These are phyloP conservation scores for Heliconius erato DNA, from an alignment of 2,888 invertebrate species.

Conservation along the genomic window DNA sequence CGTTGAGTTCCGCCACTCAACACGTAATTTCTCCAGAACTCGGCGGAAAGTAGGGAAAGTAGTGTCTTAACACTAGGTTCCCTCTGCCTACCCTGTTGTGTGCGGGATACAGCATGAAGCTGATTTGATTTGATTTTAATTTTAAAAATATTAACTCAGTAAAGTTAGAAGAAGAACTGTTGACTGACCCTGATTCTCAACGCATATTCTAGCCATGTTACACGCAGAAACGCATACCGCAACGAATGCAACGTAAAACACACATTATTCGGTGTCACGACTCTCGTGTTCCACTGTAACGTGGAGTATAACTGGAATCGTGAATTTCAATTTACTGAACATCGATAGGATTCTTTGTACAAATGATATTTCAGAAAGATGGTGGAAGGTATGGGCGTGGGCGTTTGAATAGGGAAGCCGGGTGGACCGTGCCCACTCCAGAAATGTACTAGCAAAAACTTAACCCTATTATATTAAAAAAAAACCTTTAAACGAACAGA, in stretches of 20 bases:
- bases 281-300: slow-evolving; percentile 21
- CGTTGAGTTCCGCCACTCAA: too few relatives aligned
- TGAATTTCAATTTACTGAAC: slow-evolving; percentile 25
- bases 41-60: too few relatives aligned
- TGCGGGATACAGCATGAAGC: too few relatives aligned
- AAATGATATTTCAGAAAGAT: background rate
- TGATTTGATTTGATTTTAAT: too few relatives aligned
- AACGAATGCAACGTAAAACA: slow-evolving; percentile 42
- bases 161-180: background rate
- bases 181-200: slow-evolving; percentile 37
- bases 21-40: too few relatives aligned
- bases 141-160: background rate
- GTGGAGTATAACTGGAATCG: slow-evolving; percentile 17
- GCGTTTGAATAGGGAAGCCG: too few relatives aligned
- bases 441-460: too few relatives aligned
- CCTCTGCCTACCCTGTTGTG: too few relatives aligned
- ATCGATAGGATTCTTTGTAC: background rate
- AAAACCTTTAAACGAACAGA: too few relatives aligned
- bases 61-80: too few relatives aligned
- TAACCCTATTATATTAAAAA: too few relatives aligned
- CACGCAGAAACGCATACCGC: slow-evolving; percentile 30
- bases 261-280: slow-evolving; percentile 38
- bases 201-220: background rate
- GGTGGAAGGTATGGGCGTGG: background rate
- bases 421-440: too few relatives aligned